Base-by-base conservation (phyloP, 2,888 invertebrate genomes). In the Yponomeuta cagnagella region DNA sequence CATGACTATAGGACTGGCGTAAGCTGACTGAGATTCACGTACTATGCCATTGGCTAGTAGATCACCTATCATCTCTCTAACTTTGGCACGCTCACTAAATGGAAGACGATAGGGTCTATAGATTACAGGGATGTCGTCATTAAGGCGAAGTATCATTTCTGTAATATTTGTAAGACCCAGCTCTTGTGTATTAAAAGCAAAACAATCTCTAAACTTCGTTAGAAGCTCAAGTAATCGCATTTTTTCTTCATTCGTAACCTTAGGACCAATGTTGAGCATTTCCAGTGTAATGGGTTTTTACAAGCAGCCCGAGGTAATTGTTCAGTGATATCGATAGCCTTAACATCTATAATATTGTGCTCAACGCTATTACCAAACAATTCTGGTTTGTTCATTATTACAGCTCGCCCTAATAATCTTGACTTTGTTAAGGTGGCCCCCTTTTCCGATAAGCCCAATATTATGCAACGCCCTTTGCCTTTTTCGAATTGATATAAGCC, bases 1-100 rank as follows among this genome's bases (percentile, higher is more conserved):
- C 2, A 78, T 63, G 9, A 77, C 75, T 23, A 78, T 71, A 2
- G 77, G 76, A 68, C 78, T 77, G 15, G 75, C 72, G 71, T 74
- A 79, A 30, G 73, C 71, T 1, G 77, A 79, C 6, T 71, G 31
- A 10, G 71, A 71, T 33, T 70, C 63, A 15, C 48, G 2, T 3
- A 68, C n/a, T 2, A 48, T n/a, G 15, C 23, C 48, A 23, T 68
- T 68, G n/a, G 64, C 48, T 30, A 70, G 1, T 65, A 70, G 23
- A 9, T 70, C 48, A 48, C 63, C 70, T 10, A 70, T 31, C 37
- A 70, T 70, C 70, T 12, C 23, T 23, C 23, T 23, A 30, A 70
- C 70, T 10, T 37, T 43, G 9, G 63, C 63, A n/a, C 65, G 63
- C 15, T 70, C 70, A 23, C 48, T 65, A 37, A 65, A 64, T 6